phyloP scores from a whole-genome alignment of 2,113 vertebrate species.

The Hydrochoerus hydrochaeris region DNA sequence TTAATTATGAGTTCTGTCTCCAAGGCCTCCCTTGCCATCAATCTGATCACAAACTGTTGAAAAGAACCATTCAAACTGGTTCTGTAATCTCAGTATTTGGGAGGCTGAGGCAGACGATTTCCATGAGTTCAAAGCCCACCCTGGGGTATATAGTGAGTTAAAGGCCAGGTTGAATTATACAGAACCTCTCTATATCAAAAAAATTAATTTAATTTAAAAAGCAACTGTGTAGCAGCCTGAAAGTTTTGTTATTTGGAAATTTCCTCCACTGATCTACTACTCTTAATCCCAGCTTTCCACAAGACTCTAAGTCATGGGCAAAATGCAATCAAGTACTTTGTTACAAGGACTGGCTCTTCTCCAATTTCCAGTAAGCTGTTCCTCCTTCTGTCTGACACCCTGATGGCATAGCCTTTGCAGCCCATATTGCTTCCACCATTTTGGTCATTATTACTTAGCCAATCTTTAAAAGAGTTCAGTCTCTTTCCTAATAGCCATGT shows the following conservation, averaged over 20 bases:
- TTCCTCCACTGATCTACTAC: background rate
- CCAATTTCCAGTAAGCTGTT: background rate
- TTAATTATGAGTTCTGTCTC: background rate
- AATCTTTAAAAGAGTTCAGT: background rate
- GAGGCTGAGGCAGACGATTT: background rate
- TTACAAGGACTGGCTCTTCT: background rate
- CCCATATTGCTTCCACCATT: background rate
- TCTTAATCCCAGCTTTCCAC: too few relatives aligned
- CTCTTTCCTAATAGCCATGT: too few relatives aligned
- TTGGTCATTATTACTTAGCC: background rate
- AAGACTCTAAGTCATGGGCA: background rate
- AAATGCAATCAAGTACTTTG: background rate
- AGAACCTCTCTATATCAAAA: background rate
- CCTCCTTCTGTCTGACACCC: background rate
- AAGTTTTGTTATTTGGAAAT: background rate
- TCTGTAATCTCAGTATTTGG: background rate
- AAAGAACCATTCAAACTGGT: background rate
- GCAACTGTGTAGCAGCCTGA: background rate
- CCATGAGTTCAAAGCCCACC: background rate
- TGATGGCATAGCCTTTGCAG: background rate
- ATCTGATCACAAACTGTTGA: background rate
- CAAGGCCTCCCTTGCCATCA: background rate
- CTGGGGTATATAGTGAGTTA: background rate
- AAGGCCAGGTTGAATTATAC: background rate
- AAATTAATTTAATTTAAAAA: background rate